Percentiles rank a stretch among this genome's conserved stretches.
These are phyloP conservation scores for Mobula hypostoma DNA, from an alignment of 2,113 vertebrate species.

Conservation along the genomic window DNA sequence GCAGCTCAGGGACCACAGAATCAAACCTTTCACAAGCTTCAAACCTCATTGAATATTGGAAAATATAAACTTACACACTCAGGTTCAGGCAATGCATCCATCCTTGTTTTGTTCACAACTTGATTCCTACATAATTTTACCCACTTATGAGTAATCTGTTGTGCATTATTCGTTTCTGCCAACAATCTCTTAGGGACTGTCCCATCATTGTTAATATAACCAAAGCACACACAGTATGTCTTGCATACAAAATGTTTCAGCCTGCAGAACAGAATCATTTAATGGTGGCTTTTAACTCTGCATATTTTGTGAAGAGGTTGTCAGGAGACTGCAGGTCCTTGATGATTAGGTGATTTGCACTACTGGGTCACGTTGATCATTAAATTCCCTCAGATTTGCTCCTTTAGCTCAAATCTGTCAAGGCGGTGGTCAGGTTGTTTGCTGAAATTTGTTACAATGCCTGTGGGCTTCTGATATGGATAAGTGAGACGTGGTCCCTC, in stretches of 20 bases:
- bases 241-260: not conserved
- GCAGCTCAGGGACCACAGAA: slow-evolving; percentile 15
- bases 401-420: not conserved
- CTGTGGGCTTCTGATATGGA: not conserved
- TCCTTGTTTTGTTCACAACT: slow-evolving; percentile 18
- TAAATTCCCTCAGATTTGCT: not conserved
- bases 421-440: not conserved
- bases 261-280: not conserved
- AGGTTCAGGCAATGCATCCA: not conserved
- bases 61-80: slow-evolving; percentile 18
- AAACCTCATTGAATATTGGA: slow-evolving; percentile 8
- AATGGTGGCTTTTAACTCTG: not conserved
- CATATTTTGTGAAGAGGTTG: not conserved
- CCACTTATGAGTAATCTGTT: slow-evolving; percentile 20
- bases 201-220: not conserved
- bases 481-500: not conserved
- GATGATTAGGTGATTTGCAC: not conserved
- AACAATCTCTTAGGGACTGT: slow-evolving; percentile 17
- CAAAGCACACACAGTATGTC: not conserved
- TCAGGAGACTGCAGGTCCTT: not conserved
- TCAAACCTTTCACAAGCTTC: slow-evolving; percentile 12
- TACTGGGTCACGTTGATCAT: not conserved
- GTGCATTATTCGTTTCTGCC: slow-evolving; percentile 2
- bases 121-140: slow-evolving; percentile 19
- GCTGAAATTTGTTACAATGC: not conserved